A percentile compares a stretch with the other conserved stretches of the same genome.
Conservation (phyloP, 2,113 vertebrate species). For the Psophia crepitans region DNA sequence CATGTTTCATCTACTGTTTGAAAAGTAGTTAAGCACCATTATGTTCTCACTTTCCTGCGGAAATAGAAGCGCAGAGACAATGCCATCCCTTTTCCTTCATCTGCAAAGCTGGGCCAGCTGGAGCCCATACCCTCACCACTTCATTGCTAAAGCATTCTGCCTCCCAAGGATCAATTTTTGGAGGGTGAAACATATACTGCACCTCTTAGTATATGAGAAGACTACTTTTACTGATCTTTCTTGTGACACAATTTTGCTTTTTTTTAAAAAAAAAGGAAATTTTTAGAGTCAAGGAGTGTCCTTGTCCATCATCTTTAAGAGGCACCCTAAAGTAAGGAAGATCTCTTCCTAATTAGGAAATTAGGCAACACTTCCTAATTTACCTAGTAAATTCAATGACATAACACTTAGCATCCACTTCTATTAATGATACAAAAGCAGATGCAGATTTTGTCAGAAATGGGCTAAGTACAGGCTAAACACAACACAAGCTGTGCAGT, state of each 20-base stretch:
- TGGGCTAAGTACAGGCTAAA: background rate
- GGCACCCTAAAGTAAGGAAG: background rate
- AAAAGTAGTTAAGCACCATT: background rate
- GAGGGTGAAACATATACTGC: background rate
- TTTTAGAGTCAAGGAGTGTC: background rate
- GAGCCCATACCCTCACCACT: background rate
- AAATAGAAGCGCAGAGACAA: background rate
- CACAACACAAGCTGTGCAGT: background rate
- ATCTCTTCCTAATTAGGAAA: background rate
- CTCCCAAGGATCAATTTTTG: background rate
- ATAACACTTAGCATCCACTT: background rate
- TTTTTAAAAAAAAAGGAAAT: background rate
- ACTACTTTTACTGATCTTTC: background rate
- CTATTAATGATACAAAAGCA: background rate
- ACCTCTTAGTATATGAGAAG: background rate
- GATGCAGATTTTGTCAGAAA: background rate
- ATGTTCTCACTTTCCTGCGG: background rate
- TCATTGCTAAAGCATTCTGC: background rate
- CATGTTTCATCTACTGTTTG: background rate
- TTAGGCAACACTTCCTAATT: background rate
- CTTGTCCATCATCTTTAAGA: background rate
- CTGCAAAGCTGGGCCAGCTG: rapidly evolving
- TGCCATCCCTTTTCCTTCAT: background rate
- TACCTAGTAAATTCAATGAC: background rate
- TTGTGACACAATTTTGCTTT: background rate